Base-by-base conservation (phyloP, 2,888 invertebrate genomes). In the Drosophila anomelani region DNA sequence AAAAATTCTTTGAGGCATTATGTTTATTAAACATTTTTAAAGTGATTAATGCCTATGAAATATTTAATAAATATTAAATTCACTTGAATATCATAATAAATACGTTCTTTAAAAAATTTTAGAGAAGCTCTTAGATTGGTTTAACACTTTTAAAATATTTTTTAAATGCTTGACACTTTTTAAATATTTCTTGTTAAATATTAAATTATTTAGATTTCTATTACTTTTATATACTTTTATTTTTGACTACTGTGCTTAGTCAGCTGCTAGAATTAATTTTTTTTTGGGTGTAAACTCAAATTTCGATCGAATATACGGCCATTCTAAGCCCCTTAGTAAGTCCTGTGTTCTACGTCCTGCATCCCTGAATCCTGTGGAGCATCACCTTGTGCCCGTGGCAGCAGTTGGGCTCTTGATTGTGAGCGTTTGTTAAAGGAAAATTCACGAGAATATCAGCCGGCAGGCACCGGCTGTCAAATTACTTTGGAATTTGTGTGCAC, bases 371-470 rank as follows among this genome's bases (percentile, higher is more conserved):
- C 29, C 44, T 51, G 34, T 13, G 8, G 0, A 15, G 9, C 15
- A 15, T 1, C 29, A 20, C 47, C 46, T 12, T 51, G 51, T 13
- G 47, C 47, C 47, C 32, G 29, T 49, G 38, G n/a, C 36, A 60
- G 71, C 29, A 43, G 17, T 32, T 20, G 44, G 32, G 56, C 56
- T 43, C 32, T 79, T 77, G 75, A 75, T 80, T 70, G 78, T 70
- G 78, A 75, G 75, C 79, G 66, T 78, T 82, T 82, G 78, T 76
- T 80, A 78, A 85, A 74, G 60, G 69, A 69, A 60, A 63, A 76
- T 75, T 61, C 51, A 66, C 57, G 49, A 26, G 41, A 15, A 32
- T 26, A 49, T 53, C 12, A 38, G 41, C 23, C 41, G n/a, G 29
- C 58, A 53, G 68, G 63, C 74, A 69, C 47, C 60, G 60, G 39